Evolutionary conservation across 2,888 invertebrate genomes (phyloP).

Genomic region (Chrysomela aeneicollis): DNA sequence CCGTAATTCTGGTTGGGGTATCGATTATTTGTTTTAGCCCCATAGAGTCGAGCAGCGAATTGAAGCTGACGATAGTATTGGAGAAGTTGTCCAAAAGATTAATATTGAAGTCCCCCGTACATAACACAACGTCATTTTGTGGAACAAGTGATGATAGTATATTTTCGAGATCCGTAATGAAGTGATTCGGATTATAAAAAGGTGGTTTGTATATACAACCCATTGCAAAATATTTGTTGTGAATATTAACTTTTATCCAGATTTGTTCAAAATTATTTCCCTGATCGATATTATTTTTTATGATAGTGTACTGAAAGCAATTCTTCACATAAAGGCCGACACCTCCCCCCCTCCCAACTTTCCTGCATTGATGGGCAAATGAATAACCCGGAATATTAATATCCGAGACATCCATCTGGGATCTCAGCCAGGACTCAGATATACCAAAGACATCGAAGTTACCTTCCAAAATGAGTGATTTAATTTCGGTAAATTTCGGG

Average conservation of each 20-base stretch:
- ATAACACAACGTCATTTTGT: too few species aligned
- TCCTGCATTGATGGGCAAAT: slow-evolving; percentile 1
- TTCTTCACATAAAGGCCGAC: slow-evolving; percentile 10
- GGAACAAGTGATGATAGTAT: neutral
- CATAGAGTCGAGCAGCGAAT: too few species aligned
- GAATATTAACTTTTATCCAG: neutral
- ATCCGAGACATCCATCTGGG: neutral
- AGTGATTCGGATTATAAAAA: neutral
- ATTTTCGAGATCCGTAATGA: neutral
- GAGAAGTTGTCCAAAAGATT: too few species aligned
- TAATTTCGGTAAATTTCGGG: slow-evolving; percentile 11
- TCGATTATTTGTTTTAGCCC: too few species aligned
- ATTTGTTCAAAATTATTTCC: neutral
- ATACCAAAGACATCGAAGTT: slow-evolving; percentile 8
- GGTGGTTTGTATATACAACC: slow-evolving; percentile 1
- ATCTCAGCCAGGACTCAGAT: slow-evolving; percentile 10
- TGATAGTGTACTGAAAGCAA: slow-evolving; percentile 7
- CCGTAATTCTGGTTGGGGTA: too few species aligned
- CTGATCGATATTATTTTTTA: neutral
- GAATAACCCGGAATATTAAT: neutral
- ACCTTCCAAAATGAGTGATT: neutral
- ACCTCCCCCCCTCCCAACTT: slow-evolving; percentile 1
- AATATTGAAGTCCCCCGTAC: too few species aligned
- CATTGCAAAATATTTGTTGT: slow-evolving; percentile 1
- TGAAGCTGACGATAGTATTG: too few species aligned